These are phyloP conservation scores for Tamandua tetradactyla DNA, from an alignment of 2,797 vertebrate genomes.

Conservation along the genomic window DNA sequence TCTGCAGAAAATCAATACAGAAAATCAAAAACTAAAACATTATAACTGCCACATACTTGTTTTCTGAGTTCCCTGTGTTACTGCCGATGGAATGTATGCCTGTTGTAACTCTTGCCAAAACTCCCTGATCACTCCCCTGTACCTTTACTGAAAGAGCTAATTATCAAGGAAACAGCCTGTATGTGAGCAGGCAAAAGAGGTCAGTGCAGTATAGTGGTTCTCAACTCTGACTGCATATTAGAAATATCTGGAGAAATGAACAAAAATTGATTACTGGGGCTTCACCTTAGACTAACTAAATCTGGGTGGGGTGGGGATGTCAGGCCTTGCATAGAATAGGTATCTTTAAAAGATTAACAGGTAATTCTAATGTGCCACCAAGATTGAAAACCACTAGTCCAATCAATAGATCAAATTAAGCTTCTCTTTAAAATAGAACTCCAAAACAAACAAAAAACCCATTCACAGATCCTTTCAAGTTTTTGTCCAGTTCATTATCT, in stretches of 20 bases:
- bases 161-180: not conserved
- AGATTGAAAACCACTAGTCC: not conserved
- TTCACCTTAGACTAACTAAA: not conserved
- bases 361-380: not conserved
- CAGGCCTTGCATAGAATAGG: not conserved
- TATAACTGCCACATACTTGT: not conserved
- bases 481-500: not conserved
- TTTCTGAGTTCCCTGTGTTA: not conserved
- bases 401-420: not conserved
- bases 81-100: not conserved
- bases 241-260: not conserved
- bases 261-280: not conserved
- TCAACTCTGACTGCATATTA: not conserved
- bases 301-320: rapidly evolving
- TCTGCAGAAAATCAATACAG: not conserved
- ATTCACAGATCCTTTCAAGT: not conserved
- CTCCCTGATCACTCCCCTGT: not conserved
- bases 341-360: not conserved
- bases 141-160: not conserved
- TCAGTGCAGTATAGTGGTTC: not conserved
- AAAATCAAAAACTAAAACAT: not conserved
- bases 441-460: too few relatives aligned
- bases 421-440: not conserved
- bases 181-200: not conserved
- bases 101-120: not conserved